These are phyloP conservation scores for Calliphora vomitoria DNA, from an alignment of 2,888 invertebrate species.

Conservation along the genomic window DNA sequence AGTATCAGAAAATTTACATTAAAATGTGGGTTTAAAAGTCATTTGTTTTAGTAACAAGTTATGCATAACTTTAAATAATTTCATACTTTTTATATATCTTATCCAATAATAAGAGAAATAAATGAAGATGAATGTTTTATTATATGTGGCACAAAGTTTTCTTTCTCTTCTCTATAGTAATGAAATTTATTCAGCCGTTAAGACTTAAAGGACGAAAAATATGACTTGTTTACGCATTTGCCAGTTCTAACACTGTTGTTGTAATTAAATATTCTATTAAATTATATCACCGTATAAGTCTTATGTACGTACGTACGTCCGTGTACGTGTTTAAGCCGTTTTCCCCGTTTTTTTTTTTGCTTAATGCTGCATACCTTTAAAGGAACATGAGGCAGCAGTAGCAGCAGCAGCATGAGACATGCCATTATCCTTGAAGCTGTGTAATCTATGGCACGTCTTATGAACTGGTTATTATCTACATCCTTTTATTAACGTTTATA, in stretches of 20 bases:
- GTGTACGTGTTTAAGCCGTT: conserved; percentile 55
- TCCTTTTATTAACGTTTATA: conserved; percentile 62
- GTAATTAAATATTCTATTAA: conserved; percentile 67
- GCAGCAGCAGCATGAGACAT: conserved; percentile 21
- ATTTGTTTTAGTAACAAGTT: no score
- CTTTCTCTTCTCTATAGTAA: background rate
- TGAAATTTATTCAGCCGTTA: conserved; percentile 40
- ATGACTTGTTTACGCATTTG: conserved; percentile 31
- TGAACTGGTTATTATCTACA: conserved; percentile 68
- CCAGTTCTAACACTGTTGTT: conserved; percentile 24
- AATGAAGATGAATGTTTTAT: background rate
- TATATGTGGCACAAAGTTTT: background rate
- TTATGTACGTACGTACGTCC: background rate
- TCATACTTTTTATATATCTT: no score
- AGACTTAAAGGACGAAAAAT: background rate
- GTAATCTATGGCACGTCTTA: conserved; percentile 68
- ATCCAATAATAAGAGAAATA: background rate
- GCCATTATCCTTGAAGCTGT: conserved; percentile 65
- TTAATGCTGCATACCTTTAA: conserved; percentile 14
- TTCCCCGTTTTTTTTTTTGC: conserved; percentile 3
- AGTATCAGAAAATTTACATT: background rate
- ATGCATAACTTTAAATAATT: no score
- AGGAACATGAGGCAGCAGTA: background rate
- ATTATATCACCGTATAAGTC: conserved; percentile 48
- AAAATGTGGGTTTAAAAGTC: background rate